phyloP scores from a whole-genome alignment of 53 echinoderm and acorn worm species.

The Zoroaster sp. region DNA sequence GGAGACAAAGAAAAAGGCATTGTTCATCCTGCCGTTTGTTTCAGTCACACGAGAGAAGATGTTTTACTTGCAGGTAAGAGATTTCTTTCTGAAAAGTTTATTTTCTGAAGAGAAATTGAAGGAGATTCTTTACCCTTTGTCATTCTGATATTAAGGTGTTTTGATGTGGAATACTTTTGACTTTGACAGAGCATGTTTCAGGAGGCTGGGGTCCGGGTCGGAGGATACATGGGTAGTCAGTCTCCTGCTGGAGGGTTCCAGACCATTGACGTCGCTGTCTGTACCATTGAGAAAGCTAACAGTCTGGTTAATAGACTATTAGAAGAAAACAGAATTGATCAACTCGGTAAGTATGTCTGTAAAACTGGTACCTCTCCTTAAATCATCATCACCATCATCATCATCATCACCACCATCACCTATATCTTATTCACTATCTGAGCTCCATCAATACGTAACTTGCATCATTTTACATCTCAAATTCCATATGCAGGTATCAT shows the following conservation, averaged over 20 bases:
- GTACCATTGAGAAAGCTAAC: conserved; percentile 98
- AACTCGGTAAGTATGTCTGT: conserved; percentile 69
- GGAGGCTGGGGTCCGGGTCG: conserved; percentile 84
- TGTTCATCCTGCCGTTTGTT: conserved; percentile 94
- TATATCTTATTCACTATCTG: background rate
- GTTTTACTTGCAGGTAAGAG: conserved; percentile 94
- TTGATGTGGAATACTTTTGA: background rate
- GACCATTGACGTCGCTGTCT: conserved; percentile 82
- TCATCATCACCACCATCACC: background rate
- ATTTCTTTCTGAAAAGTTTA: background rate
- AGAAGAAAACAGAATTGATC: conserved; percentile 83
- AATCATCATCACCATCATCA: background rate
- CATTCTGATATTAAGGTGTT: background rate
- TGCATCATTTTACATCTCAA: background rate
- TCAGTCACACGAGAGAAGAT: conserved; percentile 97
- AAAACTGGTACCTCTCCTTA: background rate
- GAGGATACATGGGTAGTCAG: conserved; percentile 93
- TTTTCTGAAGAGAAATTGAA: too few species aligned
- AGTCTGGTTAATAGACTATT: conserved; percentile 90
- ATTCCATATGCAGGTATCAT: conserved; percentile 67
- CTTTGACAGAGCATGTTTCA: conserved; percentile 78
- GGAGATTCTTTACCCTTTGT: too few species aligned
- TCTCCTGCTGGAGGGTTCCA: conserved; percentile 84
- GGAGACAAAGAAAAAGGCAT: conserved; percentile 96
- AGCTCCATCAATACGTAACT: background rate